Percentiles rank a stretch among this genome's conserved stretches.
phyloP scores from a whole-genome alignment of 2,888 invertebrate genomes.

The Hylaea fasciaria region DNA sequence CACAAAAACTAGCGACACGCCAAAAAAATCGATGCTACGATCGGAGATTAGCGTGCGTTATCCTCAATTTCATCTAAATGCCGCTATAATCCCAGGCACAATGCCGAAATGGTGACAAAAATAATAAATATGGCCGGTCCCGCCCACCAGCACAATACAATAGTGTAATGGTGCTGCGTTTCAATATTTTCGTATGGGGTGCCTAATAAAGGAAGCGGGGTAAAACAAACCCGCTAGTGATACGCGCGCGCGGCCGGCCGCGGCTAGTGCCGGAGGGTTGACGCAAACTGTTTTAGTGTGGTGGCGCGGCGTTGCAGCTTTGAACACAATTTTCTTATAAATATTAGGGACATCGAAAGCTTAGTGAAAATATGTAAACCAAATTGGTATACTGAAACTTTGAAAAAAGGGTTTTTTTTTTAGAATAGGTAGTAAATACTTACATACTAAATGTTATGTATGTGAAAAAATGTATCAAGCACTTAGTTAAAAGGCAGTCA shows the following conservation, averaged over 20 bases:
- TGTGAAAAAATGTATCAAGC: too few species aligned
- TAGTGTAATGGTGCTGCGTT: conserved; percentile 55
- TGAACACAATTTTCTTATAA: not conserved
- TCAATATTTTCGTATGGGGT: conserved; percentile 78
- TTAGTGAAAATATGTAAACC: too few species aligned
- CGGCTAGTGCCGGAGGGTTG: conserved; percentile 18
- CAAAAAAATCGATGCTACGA: conserved; percentile 73
- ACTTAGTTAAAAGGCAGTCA: too few species aligned
- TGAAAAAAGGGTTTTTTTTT: too few species aligned
- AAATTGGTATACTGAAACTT: too few species aligned
- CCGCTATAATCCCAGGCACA: conserved; percentile 79
- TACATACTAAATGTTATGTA: too few species aligned
- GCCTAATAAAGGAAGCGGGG: conserved; percentile 70
- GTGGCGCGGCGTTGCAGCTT: not conserved
- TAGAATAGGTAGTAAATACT: too few species aligned
- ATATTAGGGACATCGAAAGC: not conserved
- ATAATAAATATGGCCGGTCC: conserved; percentile 80
- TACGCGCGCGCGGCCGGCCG: conserved; percentile 46
- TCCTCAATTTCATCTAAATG: conserved; percentile 85
- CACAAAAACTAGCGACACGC: conserved; percentile 38
- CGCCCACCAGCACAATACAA: conserved; percentile 67
- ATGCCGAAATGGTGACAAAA: conserved; percentile 83
- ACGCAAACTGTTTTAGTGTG: not conserved
- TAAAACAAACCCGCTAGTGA: conserved; percentile 76
- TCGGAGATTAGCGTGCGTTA: conserved; percentile 78